Percentiles rank a stretch among this genome's conserved stretches.
These are phyloP conservation scores for Montipora capricornis DNA, from an alignment of 64 coral and sea anemone genomes.

Conservation along the genomic window DNA sequence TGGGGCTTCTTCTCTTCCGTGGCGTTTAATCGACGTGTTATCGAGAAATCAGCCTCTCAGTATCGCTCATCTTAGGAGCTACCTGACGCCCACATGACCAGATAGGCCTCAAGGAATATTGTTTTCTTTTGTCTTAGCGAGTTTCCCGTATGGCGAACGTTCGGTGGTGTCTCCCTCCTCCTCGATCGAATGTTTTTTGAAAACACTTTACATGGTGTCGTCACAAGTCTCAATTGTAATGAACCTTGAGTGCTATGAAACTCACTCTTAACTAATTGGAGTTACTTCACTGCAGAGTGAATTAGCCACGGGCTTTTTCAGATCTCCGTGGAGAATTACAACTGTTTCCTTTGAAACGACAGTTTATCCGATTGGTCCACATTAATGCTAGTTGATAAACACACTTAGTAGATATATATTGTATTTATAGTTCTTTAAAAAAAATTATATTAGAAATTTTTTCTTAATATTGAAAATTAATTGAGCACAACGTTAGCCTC, in stretches of 20 bases:
- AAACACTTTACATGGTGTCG: not conserved
- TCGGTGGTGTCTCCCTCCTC: too few relatives aligned
- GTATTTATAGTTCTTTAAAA: not conserved
- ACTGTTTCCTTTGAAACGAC: not conserved
- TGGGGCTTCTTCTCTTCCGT: constrained; percentile 84
- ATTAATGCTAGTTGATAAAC: not conserved
- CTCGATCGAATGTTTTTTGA: not conserved
- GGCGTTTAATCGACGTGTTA: constrained; percentile 88
- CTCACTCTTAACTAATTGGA: not conserved
- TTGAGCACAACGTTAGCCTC: not conserved
- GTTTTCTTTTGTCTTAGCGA: not conserved
- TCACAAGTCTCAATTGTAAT: not conserved
- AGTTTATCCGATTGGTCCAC: not conserved
- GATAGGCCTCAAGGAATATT: not conserved
- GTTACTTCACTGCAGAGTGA: too few relatives aligned
- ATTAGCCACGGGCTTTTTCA: too few relatives aligned
- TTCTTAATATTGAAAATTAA: not conserved
- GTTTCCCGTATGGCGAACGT: not conserved
- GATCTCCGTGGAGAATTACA: not conserved
- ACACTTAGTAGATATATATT: not conserved
- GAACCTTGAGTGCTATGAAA: not conserved
- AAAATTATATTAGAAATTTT: not conserved
- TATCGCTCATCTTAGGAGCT: constrained; percentile 87
- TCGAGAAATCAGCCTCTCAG: constrained; percentile 96
- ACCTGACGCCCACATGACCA: constrained; percentile 63